Base-by-base conservation (phyloP, 2,113 vertebrate species). In the Solea senegalensis region DNA sequence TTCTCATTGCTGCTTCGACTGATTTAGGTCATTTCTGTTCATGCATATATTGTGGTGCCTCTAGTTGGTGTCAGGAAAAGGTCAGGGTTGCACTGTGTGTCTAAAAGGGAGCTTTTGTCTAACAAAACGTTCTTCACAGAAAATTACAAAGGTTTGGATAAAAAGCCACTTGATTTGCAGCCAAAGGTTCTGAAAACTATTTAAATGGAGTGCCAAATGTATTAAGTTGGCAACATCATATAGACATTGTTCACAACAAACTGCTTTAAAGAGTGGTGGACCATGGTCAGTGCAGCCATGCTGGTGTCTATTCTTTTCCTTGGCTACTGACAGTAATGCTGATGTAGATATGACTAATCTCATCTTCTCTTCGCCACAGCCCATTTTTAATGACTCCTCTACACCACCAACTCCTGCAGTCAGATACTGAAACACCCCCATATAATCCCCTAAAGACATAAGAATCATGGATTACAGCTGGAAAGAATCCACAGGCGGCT, bases 361-460 rank as follows among this genome's bases (percentile, higher is more conserved):
- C 62, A 60, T 74, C 53, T 45, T 1, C 52, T 55, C 16, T 16
- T 56, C 57, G 74, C 76, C 48, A 52, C 15, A 43, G 39, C 15
- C 41, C 12, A 5, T 44, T 79, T 43, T 68, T 52, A 79, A 59
- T 68, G 61, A 49, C 51, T 76, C 53, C 26, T 78, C 48, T 27
- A 51, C 44, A 63, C 56, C 61, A 8, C 40, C 39, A 64, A 11
- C 65, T 55, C 48, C 76, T 51, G 66, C 72, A 72, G 72, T 49
- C 67, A 48, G 49, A 74, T 58, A 63, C 48, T 9, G 34, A 75
- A 80, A 76, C 57, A 56, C 48, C 55, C 60, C 44, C 52, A 11
- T 50, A 49, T 67, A 84, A 73, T 80, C 65, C 77, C 84, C 65
- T 40, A 53, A 81, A 86, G 79, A 86, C 83, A 85, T 51, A 68